These are phyloP conservation scores for Loripinus fragilis DNA, from an alignment of 2,888 invertebrate genomes.

Conservation along the genomic window DNA sequence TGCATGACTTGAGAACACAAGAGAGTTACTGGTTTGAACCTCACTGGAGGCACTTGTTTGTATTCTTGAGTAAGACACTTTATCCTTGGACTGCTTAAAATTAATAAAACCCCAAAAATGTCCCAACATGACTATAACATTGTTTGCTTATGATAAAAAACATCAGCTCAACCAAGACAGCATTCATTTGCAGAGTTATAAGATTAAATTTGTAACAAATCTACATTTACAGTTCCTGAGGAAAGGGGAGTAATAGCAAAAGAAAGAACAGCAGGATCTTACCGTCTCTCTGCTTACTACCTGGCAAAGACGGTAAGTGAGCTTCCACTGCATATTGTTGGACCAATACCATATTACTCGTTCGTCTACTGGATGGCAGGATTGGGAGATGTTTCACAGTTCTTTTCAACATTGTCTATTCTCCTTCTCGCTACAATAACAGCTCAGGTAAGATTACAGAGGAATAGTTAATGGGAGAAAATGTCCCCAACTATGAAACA, in stretches of 20 bases:
- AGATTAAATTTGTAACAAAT: not conserved
- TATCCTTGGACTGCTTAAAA: not conserved
- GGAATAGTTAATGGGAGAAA: too few species aligned
- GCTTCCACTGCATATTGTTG: conserved; percentile 89
- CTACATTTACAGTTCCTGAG: not conserved
- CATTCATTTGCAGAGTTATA: not conserved
- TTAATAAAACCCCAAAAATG: not conserved
- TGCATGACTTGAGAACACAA: too few species aligned
- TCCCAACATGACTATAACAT: not conserved
- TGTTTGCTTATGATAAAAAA: not conserved
- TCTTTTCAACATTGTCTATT: conserved; percentile 88
- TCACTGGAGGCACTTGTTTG: too few species aligned
- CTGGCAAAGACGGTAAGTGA: conserved; percentile 92
- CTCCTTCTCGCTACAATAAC: conserved; percentile 85
- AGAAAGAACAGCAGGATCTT: conserved; percentile 90
- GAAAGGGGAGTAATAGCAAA: conserved; percentile 90
- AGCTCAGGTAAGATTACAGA: conserved; percentile 12
- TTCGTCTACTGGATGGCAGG: conserved; percentile 91
- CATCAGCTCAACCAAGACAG: not conserved
- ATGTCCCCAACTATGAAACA: too few species aligned
- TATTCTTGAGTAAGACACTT: too few species aligned
- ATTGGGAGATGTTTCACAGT: conserved; percentile 86
- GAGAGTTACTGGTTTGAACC: too few species aligned
- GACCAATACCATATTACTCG: conserved; percentile 90
- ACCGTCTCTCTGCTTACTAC: conserved; percentile 90